A percentile compares a stretch with the other conserved stretches of the same genome.
phyloP scores from a whole-genome alignment of 2,797 vertebrate genomes.

The Nasua narica region DNA sequence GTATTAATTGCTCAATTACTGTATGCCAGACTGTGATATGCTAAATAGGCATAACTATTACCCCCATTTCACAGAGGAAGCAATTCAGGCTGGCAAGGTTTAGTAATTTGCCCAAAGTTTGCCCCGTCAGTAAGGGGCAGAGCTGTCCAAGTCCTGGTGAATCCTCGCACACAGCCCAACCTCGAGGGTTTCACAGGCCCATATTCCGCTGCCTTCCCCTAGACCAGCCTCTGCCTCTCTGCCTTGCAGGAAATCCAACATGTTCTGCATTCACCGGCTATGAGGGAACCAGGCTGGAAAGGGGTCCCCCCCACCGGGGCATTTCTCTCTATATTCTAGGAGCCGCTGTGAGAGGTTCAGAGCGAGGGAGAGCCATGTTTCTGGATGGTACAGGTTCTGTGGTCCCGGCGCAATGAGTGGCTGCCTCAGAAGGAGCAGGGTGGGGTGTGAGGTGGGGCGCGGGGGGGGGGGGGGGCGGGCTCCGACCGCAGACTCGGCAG shows the following conservation, averaged over 20 bases:
- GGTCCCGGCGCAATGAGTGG: neutral
- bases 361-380: neutral
- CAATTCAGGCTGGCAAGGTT: neutral
- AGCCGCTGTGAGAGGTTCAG: neutral
- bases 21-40: neutral
- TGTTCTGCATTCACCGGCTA: neutral
- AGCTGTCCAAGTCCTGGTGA: neutral
- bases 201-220: no score
- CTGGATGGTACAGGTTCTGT: neutral
- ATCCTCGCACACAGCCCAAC: accelerated
- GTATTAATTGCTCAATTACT: neutral
- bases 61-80: neutral
- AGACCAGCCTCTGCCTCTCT: neutral
- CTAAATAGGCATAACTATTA: neutral
- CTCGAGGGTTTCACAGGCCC: accelerated
- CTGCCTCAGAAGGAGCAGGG: neutral
- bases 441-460: no score
- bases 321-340: accelerated
- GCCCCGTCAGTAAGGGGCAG: neutral
- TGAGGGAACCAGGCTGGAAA: neutral
- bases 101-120: neutral
- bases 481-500: neutral
- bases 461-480: no score
- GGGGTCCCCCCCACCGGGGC: no score
- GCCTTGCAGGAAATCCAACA: neutral